Base-by-base conservation (phyloP, 2,797 vertebrate species). In the Pipistrellus kuhlii region DNA sequence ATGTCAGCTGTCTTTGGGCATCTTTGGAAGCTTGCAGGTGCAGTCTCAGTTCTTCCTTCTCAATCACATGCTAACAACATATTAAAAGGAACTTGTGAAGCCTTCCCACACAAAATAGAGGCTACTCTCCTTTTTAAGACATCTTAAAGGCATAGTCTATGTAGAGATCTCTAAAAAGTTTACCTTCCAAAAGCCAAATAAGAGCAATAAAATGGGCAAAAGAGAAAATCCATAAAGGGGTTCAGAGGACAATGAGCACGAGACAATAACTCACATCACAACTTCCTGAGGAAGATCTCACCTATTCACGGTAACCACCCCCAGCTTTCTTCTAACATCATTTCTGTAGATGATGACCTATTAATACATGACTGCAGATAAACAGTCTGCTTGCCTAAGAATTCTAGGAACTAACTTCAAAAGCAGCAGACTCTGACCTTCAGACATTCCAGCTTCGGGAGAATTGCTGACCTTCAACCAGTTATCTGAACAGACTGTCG, bases 21-120 rank as follows among this genome's bases (percentile, higher is more conserved):
- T 99, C 99, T 98, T 99, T 99, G 93, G 99, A 99, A 83, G 99
- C 99, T 97, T 99, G 99, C 77, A 99, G 98, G 94, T 99, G 99
- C 97, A 99, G 99, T 98, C 99, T 99, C 94, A 99, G 97, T 97
- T 99, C 99, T 95, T 99, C 99, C 88, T 99, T 99, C 98, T 99
- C 99, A 97, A 99, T 98, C 38, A 99, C 99, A 97, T 99, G 98
- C 99, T 99, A 97, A 77, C 95, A 93, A 95, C 66, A 97, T 57
- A 97, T 78, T 75, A 98, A 96, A 97, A 86, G 89, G 90, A 48
- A 93, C 77, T 95, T 3, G 23, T 97, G 78, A 97, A 59, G 13
- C 15, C 15, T 86, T 90, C 30, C 12, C 76, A 89, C n/a, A n/a
- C 81, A 86, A 91, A 64, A 82, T 8, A 77, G 11, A 94, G 55